These are phyloP conservation scores for Melanotaenia nigrans DNA, from an alignment of 2,797 vertebrate species.

Conservation along the genomic window DNA sequence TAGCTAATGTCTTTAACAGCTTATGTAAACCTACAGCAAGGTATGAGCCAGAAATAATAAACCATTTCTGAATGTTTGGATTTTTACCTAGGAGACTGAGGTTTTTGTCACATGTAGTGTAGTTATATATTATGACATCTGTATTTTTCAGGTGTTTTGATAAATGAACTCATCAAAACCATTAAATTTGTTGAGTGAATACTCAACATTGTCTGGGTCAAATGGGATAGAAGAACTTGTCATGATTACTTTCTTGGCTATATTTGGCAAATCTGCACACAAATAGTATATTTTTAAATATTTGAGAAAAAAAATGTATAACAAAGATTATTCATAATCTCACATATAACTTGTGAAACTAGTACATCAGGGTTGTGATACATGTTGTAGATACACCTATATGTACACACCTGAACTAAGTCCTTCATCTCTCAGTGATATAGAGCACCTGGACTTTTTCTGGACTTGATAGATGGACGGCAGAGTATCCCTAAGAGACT, in stretches of 20 bases:
- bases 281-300: background rate
- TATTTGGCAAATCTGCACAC: background rate
- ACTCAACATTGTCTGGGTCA: too few species aligned
- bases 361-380: background rate
- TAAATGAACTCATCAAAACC: background rate
- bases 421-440: constrained; percentile 65
- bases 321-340: background rate
- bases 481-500: constrained; percentile 67
- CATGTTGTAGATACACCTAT: constrained; percentile 14
- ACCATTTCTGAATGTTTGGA: background rate
- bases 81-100: too few species aligned
- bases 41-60: background rate
- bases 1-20: background rate
- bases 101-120: too few species aligned
- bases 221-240: background rate
- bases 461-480: constrained; percentile 72
- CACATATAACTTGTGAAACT: constrained; percentile 2
- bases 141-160: background rate
- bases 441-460: constrained; percentile 73
- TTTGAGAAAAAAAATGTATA: background rate
- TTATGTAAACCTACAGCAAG: background rate
- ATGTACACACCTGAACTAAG: constrained; percentile 43
- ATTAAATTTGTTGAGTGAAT: background rate
- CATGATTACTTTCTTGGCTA: background rate
- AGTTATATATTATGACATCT: background rate